Conservation (phyloP, 2,797 vertebrate species). For the Heteromormyrus szaboi region DNA sequence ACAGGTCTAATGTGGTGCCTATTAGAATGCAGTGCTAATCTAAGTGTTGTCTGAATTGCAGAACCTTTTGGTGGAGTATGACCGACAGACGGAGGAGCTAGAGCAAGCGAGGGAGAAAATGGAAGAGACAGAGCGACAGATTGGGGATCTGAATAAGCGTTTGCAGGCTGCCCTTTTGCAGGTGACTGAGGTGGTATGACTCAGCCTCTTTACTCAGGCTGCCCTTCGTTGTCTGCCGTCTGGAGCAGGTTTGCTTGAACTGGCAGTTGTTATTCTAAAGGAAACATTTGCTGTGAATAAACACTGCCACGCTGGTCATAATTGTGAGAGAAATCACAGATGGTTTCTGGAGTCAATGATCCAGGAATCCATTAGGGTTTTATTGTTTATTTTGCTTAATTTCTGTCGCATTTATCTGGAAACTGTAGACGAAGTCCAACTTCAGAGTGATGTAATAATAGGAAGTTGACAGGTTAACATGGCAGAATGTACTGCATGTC, state of each 20-base stretch:
- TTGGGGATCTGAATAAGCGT: constrained; percentile 76
- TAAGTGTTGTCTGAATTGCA: constrained; percentile 41
- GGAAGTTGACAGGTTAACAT: not conserved
- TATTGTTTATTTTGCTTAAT: constrained; percentile 18
- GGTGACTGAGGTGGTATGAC: constrained; percentile 54
- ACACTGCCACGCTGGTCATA: constrained; percentile 30
- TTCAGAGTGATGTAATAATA: not conserved
- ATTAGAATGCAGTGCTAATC: not conserved
- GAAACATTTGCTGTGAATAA: not conserved
- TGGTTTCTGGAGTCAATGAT: constrained; percentile 35
- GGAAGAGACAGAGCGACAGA: constrained; percentile 68
- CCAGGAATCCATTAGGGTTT: constrained; percentile 14
- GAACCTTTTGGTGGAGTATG: constrained; percentile 88
- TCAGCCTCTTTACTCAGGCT: not conserved
- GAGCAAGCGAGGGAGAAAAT: constrained; percentile 76
- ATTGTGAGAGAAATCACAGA: constrained; percentile 38
- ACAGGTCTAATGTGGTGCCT: not conserved
- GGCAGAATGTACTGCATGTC: not conserved
- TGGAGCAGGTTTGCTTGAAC: not conserved
- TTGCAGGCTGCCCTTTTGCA: constrained; percentile 70
- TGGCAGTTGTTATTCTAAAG: not conserved
- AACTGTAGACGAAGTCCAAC: not conserved
- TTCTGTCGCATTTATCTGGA: not conserved
- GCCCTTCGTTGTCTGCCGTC: not conserved
- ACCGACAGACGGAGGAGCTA: constrained; percentile 82